Base-by-base conservation (phyloP, 2,113 vertebrate species). In the Prochilodus magdalenae region DNA sequence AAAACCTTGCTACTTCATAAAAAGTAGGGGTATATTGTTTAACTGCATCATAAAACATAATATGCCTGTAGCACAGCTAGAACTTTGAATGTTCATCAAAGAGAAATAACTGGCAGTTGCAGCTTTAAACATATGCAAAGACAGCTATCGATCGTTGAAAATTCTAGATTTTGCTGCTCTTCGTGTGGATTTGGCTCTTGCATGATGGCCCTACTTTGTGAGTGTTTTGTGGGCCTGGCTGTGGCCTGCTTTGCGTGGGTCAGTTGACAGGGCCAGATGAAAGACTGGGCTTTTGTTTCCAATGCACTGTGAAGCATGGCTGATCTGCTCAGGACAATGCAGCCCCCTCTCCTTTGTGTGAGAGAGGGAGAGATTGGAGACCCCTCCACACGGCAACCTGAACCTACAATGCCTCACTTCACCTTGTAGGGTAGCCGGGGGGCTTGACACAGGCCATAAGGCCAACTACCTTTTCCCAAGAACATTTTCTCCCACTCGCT, bases 261-360 rank as follows among this genome's bases (percentile, higher is more conserved):
- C 57, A 60, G 57, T 26, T 26, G 75, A 53, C 62, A 66, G 22
- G 62, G 40, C 60, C 22, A 16, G 63, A 77, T 30, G 49, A 77
- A 67, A 77, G 75, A 67, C 63, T 15, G 8, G 22, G 20, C 47
- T 77, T 77, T 77, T 55, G 75, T 77, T 77, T 77, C 60, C 49
- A 47, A 26, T n/a, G 62, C 24, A 67, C 8, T 26, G 57, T 24
- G 57, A 60, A 60, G 57, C 57, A 60, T 15, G 63, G 62, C 75
- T 67, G 62, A 77, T 49, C 75, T 55, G 62, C 47, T 77, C 14
- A 3, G 63, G 47, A 77, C 63, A 77, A 77, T 67, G 75, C 65
- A 63, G 62, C 62, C 62, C 62, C 60, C 60, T 51, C 66, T 77
- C 62, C 75, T 77, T 77, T 77, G 75, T 77, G 44, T 53, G 18